These are phyloP conservation scores for Metalampra italica DNA, from an alignment of 2,888 invertebrate genomes.

Conservation along the genomic window DNA sequence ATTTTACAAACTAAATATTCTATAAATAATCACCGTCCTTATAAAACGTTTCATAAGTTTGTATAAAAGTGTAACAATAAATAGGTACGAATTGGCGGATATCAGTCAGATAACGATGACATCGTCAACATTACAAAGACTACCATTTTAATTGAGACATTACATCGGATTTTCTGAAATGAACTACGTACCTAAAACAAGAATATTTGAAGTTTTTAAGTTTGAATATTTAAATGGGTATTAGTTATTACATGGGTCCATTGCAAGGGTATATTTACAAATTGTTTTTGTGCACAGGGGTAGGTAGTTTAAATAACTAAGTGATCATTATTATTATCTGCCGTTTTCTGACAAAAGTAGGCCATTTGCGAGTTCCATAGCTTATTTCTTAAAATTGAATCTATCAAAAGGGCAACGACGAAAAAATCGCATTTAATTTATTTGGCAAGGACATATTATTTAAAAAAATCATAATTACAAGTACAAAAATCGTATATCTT, in stretches of 20 bases:
- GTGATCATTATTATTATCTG: too few relatives aligned
- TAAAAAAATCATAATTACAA: too few relatives aligned
- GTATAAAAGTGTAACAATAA: slow-evolving; percentile 40
- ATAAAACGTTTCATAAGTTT: slow-evolving; percentile 32
- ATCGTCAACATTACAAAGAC: slow-evolving; percentile 6
- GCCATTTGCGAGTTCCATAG: slow-evolving; percentile 9
- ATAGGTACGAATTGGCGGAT: slow-evolving; percentile 34
- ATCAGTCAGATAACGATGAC: slow-evolving; percentile 42
- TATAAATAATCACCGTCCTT: neutral
- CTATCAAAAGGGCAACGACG: neutral
- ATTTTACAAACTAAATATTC: slow-evolving; percentile 11
- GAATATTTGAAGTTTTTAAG: too few relatives aligned
- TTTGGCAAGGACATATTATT: too few relatives aligned
- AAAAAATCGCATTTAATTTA: neutral
- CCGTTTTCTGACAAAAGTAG: neutral
- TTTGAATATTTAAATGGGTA: too few relatives aligned
- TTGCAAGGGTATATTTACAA: too few relatives aligned
- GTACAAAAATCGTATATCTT: too few relatives aligned
- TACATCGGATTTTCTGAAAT: too few relatives aligned
- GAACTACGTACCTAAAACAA: too few relatives aligned
- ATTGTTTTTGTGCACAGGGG: neutral
- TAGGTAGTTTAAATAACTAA: too few relatives aligned
- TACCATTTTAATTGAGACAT: too few relatives aligned
- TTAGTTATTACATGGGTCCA: too few relatives aligned
- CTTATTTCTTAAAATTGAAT: neutral